Evolutionary conservation across 2,113 vertebrate genomes (phyloP).

Genomic region (rabbit (Oryctolagus cuniculus)): mOryCun1.1 NC_091438.1:128026501-128027000

Average conservation of each 20-base stretch:
- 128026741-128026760: constrained; percentile 83
- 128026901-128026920: too few relatives aligned
- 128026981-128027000: too few relatives aligned
- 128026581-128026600: background rate
- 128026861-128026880: too few relatives aligned
- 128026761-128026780: constrained; percentile 70
- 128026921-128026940: too few relatives aligned
- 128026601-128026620: background rate
- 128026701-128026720: background rate
- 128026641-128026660: background rate
- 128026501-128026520: background rate
- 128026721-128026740: constrained; percentile 57
- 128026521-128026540: constrained; percentile 28
- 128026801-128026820: too few relatives aligned
- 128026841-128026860: too few relatives aligned
- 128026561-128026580: background rate
- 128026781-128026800: constrained; percentile 82
- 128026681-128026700: background rate
- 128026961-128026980: too few relatives aligned
- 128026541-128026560: background rate
- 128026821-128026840: too few relatives aligned
- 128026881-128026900: too few relatives aligned
- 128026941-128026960: too few relatives aligned
- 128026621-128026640: constrained; percentile 5
- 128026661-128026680: constrained; percentile 8